Percentiles rank a stretch among this genome's conserved stretches.
phyloP scores from a whole-genome alignment of 2,888 invertebrate genomes.

The Drosophila sordidula region DNA sequence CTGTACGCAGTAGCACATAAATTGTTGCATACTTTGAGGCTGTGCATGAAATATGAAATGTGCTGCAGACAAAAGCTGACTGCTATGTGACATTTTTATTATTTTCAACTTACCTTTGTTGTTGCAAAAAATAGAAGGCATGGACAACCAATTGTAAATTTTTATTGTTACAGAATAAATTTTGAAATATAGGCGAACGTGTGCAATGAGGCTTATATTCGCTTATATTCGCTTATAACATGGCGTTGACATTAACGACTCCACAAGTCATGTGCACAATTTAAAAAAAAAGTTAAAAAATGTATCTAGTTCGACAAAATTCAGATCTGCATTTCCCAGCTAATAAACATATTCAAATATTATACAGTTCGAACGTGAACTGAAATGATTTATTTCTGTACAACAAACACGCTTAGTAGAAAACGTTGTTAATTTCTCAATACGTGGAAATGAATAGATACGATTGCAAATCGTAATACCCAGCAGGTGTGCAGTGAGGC shows the following conservation, averaged over 20 bases:
- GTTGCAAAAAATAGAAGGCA: too few species aligned
- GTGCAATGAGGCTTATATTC: neutral
- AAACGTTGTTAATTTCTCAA: slow-evolving; percentile 14
- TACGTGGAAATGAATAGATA: slow-evolving; percentile 24
- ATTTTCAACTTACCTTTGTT: too few species aligned
- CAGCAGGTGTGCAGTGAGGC: slow-evolving; percentile 25
- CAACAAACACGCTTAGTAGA: neutral
- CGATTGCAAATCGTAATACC: neutral
- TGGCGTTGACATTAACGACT: neutral
- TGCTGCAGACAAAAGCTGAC: slow-evolving; percentile 11
- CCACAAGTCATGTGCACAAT: neutral
- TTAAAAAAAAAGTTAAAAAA: neutral
- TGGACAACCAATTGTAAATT: too few species aligned
- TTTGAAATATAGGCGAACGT: too few species aligned
- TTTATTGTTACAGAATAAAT: too few species aligned
- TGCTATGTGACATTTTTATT: slow-evolving; percentile 1
- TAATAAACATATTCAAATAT: too few species aligned
- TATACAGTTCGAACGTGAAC: neutral
- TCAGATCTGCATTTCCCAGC: too few species aligned
- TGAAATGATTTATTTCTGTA: slow-evolving; percentile 2
- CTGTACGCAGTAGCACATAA: too few species aligned
- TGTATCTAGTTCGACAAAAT: too few species aligned
- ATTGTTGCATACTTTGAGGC: slow-evolving; percentile 21
- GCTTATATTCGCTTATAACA: neutral
- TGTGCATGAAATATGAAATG: neutral